Evolutionary conservation across 2,888 invertebrate genomes (phyloP).

Genomic region (Gasteruption jaculator): DNA sequence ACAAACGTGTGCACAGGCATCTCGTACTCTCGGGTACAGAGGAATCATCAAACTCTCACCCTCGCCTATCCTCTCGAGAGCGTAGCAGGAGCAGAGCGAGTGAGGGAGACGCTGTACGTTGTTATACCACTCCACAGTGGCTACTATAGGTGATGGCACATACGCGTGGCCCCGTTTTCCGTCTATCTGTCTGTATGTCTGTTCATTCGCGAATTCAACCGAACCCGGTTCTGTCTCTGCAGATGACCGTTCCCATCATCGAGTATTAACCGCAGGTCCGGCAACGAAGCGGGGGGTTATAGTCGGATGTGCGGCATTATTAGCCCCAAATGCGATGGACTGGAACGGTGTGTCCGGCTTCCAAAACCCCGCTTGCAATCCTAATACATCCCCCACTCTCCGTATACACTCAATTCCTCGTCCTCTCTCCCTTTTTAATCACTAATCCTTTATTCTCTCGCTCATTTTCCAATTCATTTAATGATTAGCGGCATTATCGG

Average conservation of each 20-base stretch:
- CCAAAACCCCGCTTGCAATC: too few relatives aligned
- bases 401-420: too few relatives aligned
- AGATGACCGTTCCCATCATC: slow-evolving; percentile 53
- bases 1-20: slow-evolving; percentile 9
- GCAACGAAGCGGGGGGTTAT: slow-evolving; percentile 29
- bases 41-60: not conserved
- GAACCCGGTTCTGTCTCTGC: slow-evolving; percentile 46
- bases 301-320: slow-evolving; percentile 44
- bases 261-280: slow-evolving; percentile 52
- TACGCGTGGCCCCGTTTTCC: slow-evolving; percentile 44
- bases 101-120: slow-evolving; percentile 20
- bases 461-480: too few relatives aligned
- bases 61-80: slow-evolving; percentile 3
- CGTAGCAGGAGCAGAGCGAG: slow-evolving; percentile 21
- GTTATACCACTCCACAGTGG: slow-evolving; percentile 23
- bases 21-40: too few relatives aligned
- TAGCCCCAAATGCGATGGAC: slow-evolving; percentile 50
- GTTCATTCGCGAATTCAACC: slow-evolving; percentile 34
- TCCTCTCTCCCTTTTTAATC: too few relatives aligned
- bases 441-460: too few relatives aligned
- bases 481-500: too few relatives aligned
- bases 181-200: slow-evolving; percentile 16
- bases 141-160: slow-evolving; percentile 39
- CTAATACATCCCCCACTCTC: too few relatives aligned
- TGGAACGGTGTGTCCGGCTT: too few relatives aligned